Percentiles rank a stretch among this genome's conserved stretches.
phyloP scores from a whole-genome alignment of 1,140 invertebrate species.

The Platorchestia sp. region DNA sequence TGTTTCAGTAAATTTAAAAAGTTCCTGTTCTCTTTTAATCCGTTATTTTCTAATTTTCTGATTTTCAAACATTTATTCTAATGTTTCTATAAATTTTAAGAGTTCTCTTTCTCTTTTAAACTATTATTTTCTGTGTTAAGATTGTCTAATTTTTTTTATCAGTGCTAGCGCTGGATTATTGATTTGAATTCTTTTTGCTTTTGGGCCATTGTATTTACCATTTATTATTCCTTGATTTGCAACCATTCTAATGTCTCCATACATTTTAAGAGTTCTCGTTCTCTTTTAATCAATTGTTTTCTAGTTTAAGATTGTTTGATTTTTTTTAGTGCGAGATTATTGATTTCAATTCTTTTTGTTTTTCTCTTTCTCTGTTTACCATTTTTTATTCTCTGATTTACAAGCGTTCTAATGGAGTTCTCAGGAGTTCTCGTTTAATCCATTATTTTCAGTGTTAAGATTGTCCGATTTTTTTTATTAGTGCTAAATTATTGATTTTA shows the following conservation, averaged over 20 bases:
- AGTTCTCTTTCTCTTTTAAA: background rate
- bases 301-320: no score
- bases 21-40: background rate
- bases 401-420: background rate
- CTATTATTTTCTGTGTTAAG: background rate
- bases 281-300: no score
- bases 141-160: no score
- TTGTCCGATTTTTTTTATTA: no score
- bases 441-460: background rate
- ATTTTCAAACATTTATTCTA: background rate
- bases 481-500: no score
- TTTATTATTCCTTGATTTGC: background rate
- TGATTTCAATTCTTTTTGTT: no score
- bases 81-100: background rate
- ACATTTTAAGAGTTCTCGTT: background rate
- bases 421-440: background rate
- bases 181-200: no score
- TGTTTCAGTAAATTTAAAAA: background rate
- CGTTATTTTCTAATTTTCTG: background rate
- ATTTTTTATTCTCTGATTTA: background rate
- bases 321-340: no score
- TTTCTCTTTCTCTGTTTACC: no score
- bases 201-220: no score
- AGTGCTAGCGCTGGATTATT: no score
- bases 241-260: background rate